Base-by-base conservation (phyloP, 2,888 invertebrate genomes). In the Hylaea fasciaria region DNA sequence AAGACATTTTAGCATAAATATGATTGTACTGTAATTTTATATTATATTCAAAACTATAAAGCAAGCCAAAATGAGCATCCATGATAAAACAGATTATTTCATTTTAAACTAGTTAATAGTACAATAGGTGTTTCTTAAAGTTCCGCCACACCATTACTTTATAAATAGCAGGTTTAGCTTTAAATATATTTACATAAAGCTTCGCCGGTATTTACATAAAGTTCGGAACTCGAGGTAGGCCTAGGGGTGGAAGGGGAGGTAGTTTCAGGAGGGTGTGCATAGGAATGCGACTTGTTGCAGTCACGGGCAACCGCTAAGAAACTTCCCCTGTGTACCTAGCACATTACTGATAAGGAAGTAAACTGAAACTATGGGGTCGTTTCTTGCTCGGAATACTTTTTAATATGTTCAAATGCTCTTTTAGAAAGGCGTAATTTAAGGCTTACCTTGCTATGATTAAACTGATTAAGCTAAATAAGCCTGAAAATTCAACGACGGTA, bases 281-380 rank as follows among this genome's bases (percentile, higher is more conserved):
- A 43, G 81, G 81, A 78, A 79, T 78, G 79, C 79, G 77, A 87
- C 85, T 87, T 89, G 89, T 90, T 90, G 89, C 89, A 86, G 81
- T 82, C 83, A 83, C 83, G 81, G 83, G 85, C 80, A 79, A 77
- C 78, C 56, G 53, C 50, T 73, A 76, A 72, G 74, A 69, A 81
- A 73, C 74, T 76, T 73, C 70, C 73, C 71, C 71, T 70, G 70
- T 68, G 65, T 68, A 76, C 64, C 65, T 65, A 66, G 53, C 46
- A 62, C 68, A 61, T 69, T 61, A 53, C 61, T 65, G 62, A 56
- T 63, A 65, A 63, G 48, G 45, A 32, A 45, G 12, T 4, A n/a
- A 7, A 39, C 12, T 3, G 48, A 35, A 56, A 48, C 54, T 35
- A 17, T 9, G 39, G 28, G 39, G 12, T n/a, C n/a, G n/a, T n/a